Percentiles rank a stretch among this genome's conserved stretches.
Evolutionary conservation across 2,888 invertebrate genomes (phyloP).

Genomic region (Empis livida): DNA sequence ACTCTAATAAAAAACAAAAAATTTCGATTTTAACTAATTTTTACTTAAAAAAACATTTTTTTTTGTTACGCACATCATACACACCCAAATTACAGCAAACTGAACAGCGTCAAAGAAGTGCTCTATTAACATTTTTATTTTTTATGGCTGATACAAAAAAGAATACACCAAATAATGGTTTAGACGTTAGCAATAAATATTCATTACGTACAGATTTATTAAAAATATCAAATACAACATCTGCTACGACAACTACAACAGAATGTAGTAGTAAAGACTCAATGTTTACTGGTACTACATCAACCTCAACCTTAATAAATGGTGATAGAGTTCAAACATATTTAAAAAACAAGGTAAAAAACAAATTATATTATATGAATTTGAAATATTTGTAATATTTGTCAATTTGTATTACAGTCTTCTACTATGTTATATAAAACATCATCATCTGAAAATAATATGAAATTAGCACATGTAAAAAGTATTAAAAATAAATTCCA

Average conservation of each 20-base stretch:
- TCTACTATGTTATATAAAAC: constrained; percentile 1
- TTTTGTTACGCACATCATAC: too few species aligned
- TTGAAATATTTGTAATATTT: not conserved
- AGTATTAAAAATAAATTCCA: constrained; percentile 2
- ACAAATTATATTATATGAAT: too few species aligned
- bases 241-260: too few species aligned
- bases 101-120: constrained; percentile 46
- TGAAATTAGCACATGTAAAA: constrained; percentile 10
- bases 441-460: constrained; percentile 11
- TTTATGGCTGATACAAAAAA: constrained; percentile 22
- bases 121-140: constrained; percentile 41
- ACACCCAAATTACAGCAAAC: constrained; percentile 32
- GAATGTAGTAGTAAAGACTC: too few species aligned
- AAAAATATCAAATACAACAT: constrained; percentile 9
- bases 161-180: constrained; percentile 2
- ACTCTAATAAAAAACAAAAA: not conserved
- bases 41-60: constrained; percentile 5
- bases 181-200: not conserved
- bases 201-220: constrained; percentile 16
- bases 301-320: constrained; percentile 2
- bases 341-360: constrained; percentile 7
- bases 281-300: too few species aligned
- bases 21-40: constrained; percentile 5
- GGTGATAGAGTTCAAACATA: constrained; percentile 1
- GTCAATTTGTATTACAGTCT: not conserved